Conservation (phyloP, 2,797 vertebrate species). For the Phrynocephalus guinanensis region DNA sequence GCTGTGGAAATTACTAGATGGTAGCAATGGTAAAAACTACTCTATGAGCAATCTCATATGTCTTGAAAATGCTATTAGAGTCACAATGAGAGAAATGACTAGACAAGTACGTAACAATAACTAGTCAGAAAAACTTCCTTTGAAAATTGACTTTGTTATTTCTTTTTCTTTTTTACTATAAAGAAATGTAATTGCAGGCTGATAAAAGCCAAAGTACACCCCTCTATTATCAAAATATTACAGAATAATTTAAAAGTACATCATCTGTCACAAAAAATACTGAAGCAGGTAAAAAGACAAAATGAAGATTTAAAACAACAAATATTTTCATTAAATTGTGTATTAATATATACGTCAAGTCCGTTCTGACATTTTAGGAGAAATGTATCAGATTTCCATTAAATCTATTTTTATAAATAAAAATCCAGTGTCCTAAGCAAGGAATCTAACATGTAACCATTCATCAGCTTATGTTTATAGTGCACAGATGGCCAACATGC, state of each 20-base stretch:
- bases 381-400: not conserved
- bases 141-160: not conserved
- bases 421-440: not conserved
- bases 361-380: not conserved
- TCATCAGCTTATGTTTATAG: not conserved
- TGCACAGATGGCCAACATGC: too few relatives aligned
- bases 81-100: too few relatives aligned
- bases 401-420: not conserved
- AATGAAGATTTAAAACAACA: not conserved
- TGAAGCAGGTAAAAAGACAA: not conserved
- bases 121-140: not conserved
- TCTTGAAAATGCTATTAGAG: too few relatives aligned
- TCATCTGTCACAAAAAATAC: not conserved
- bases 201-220: not conserved
- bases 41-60: too few relatives aligned
- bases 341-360: not conserved
- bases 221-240: not conserved
- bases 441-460: not conserved
- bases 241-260: not conserved
- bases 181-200: not conserved
- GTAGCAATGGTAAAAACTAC: too few relatives aligned
- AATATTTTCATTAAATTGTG: not conserved
- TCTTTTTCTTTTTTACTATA: not conserved
- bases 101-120: too few relatives aligned
- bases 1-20: too few relatives aligned